These are phyloP conservation scores for Axinella damicornis DNA, from an alignment of 37 sponge, comb jelly and placozoan genomes.

Conservation along the genomic window DNA sequence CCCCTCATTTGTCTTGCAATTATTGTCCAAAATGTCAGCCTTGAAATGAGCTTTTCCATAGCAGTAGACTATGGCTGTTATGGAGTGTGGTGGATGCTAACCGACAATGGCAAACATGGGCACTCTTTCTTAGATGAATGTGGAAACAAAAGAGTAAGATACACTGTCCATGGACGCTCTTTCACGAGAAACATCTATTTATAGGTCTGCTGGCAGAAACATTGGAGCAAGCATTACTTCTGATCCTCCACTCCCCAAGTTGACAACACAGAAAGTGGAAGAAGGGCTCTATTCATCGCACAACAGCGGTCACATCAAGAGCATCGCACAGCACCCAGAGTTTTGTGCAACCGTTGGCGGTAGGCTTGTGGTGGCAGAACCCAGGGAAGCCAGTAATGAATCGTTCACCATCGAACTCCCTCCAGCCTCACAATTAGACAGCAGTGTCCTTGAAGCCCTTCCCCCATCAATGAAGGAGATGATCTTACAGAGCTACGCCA, in stretches of 20 bases:
- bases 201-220: background rate
- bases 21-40: too few relatives aligned
- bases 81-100: too few relatives aligned
- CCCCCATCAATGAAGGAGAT: slow-evolving; percentile 33
- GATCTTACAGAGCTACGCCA: slow-evolving; percentile 38
- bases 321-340: background rate
- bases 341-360: background rate
- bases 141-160: too few relatives aligned
- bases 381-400: background rate
- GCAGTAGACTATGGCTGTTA: too few relatives aligned
- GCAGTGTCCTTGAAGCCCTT: slow-evolving; percentile 61
- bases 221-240: too few relatives aligned
- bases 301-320: background rate
- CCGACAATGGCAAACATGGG: too few relatives aligned
- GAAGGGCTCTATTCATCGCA: background rate
- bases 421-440: slow-evolving; percentile 66
- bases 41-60: too few relatives aligned
- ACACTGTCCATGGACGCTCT: too few relatives aligned
- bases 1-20: too few relatives aligned
- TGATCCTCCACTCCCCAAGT: slow-evolving; percentile 5
- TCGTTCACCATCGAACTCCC: slow-evolving; percentile 45
- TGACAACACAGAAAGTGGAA: background rate
- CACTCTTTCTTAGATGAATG: too few relatives aligned
- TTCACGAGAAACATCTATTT: background rate
- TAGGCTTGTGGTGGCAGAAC: background rate